Conservation (phyloP, 2,888 invertebrate genomes). For the Sarcophaga subvicina region DNA sequence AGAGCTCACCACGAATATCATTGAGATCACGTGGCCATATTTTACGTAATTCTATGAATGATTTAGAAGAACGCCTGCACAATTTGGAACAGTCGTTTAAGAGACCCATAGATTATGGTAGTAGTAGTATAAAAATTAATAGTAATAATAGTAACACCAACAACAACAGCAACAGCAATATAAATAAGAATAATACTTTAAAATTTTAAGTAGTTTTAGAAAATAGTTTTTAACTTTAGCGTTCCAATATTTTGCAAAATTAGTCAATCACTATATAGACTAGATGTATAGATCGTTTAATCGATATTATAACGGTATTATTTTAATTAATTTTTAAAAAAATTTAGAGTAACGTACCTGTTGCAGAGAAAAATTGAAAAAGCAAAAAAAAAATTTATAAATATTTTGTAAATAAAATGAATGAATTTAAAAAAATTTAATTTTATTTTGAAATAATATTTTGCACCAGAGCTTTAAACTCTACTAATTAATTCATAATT, state of each 20-base stretch:
- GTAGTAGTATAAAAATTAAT: slow-evolving; percentile 72
- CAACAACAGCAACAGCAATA: neutral
- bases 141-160: slow-evolving; percentile 59
- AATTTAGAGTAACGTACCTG: slow-evolving; percentile 43
- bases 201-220: slow-evolving; percentile 40
- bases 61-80: slow-evolving; percentile 80
- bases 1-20: slow-evolving; percentile 79
- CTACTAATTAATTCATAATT: too few species aligned
- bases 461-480: too few species aligned
- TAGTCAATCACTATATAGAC: neutral
- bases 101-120: slow-evolving; percentile 77
- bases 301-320: neutral
- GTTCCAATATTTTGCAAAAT: neutral
- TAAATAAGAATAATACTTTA: slow-evolving; percentile 39
- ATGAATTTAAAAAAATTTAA: too few species aligned
- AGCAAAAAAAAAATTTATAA: too few species aligned
- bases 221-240: neutral
- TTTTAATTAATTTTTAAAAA: too few species aligned
- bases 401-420: too few species aligned
- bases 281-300: neutral
- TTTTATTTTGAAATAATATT: too few species aligned
- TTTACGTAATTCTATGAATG: slow-evolving; percentile 81
- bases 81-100: slow-evolving; percentile 81
- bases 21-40: slow-evolving; percentile 79
- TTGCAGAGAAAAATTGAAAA: neutral